Conservation (phyloP, 2,888 invertebrate species). For the Eristalis tenax region DNA sequence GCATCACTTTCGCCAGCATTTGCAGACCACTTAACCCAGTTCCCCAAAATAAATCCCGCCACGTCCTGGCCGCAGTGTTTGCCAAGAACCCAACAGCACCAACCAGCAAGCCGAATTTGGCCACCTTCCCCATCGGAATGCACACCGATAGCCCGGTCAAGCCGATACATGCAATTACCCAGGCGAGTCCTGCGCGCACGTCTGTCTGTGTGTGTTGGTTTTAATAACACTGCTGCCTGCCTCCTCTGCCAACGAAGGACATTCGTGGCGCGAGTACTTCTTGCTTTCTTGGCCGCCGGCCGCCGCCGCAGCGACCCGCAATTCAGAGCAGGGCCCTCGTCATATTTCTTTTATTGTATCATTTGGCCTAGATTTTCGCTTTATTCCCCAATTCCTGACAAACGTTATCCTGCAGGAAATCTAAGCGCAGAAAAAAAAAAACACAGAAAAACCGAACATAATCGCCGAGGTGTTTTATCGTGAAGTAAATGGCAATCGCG, state of each 20-base stretch:
- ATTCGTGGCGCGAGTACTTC: constrained; percentile 13
- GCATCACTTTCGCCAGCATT: not conserved
- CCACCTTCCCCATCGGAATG: not conserved
- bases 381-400: constrained; percentile 60
- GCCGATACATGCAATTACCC: constrained; percentile 43
- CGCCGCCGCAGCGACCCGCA: not conserved
- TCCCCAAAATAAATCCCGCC: constrained; percentile 40
- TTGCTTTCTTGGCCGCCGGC: not conserved
- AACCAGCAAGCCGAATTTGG: not conserved
- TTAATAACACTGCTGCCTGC: constrained; percentile 49
- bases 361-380: constrained; percentile 57
- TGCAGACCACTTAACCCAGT: constrained; percentile 45
- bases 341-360: constrained; percentile 65
- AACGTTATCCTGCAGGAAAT: constrained; percentile 63
- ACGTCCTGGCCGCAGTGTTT: constrained; percentile 28
- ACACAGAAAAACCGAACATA: constrained; percentile 46
- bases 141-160: constrained; percentile 1
- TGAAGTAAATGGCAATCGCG: constrained; percentile 63
- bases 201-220: constrained; percentile 38
- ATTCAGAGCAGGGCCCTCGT: constrained; percentile 2
- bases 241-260: constrained; percentile 38
- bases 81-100: constrained; percentile 31
- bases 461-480: constrained; percentile 62
- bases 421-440: constrained; percentile 33
- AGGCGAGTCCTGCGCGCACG: constrained; percentile 20